Conservation (phyloP, 2,888 invertebrate species). For the Lathronympha strigana region DNA sequence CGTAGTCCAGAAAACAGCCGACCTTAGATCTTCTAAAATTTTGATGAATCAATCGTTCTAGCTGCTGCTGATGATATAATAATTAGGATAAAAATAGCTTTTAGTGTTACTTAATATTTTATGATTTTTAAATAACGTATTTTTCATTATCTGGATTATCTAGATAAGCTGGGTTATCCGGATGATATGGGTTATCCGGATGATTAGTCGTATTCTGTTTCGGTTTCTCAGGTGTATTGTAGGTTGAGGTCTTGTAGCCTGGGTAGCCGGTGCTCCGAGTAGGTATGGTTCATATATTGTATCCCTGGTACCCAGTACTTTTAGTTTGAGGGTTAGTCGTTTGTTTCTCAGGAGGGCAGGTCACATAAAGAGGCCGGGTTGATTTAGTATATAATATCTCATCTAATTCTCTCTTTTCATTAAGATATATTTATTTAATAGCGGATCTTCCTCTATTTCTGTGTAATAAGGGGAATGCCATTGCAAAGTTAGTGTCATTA, state of each 20-base stretch:
- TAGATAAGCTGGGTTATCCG: no score
- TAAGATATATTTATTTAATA: constrained; percentile 53
- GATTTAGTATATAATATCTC: constrained; percentile 57
- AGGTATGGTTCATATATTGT: not conserved
- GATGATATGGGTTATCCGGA: no score
- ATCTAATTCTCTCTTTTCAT: constrained; percentile 51
- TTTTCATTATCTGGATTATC: no score
- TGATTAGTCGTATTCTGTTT: no score
- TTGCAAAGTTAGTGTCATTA: constrained; percentile 49
- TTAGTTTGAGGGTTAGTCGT: not conserved
- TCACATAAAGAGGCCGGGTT: constrained; percentile 48
- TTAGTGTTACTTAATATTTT: not conserved
- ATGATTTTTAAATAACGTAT: no score
- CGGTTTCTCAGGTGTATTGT: no score
- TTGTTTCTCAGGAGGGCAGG: constrained; percentile 41
- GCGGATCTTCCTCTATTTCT: constrained; percentile 54
- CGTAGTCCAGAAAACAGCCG: no score
- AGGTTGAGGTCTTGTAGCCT: not conserved
- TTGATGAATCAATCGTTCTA: no score
- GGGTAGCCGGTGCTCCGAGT: constrained; percentile 5
- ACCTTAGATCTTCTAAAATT: no score
- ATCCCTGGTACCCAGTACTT: constrained; percentile 6
- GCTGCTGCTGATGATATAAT: no score
- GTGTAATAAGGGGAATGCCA: constrained; percentile 66
- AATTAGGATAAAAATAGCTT: no score